Evolutionary conservation across 2,113 vertebrate genomes (phyloP).

Genomic region (Rallus limicola): DNA sequence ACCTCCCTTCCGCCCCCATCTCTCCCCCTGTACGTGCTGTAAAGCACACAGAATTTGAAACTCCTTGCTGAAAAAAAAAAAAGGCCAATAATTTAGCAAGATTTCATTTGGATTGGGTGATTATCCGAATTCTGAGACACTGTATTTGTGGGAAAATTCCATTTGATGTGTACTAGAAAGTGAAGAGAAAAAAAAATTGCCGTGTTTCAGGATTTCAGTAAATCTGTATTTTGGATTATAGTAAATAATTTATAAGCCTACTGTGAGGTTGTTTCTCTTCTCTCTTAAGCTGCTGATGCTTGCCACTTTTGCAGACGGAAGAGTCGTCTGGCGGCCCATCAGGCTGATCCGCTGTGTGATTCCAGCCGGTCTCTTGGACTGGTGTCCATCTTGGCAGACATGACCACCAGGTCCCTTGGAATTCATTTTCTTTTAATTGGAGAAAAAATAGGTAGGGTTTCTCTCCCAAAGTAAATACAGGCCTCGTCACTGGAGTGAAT

Average conservation of each 20-base stretch:
- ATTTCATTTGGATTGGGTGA: background rate
- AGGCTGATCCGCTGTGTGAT: background rate
- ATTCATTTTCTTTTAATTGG: background rate
- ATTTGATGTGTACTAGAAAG: background rate
- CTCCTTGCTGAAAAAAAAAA: background rate
- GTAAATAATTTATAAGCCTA: background rate
- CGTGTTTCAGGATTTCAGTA: background rate
- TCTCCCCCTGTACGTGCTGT: fast-evolving
- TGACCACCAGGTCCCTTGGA: background rate
- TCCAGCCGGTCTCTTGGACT: background rate
- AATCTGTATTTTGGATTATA: background rate
- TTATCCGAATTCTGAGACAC: background rate
- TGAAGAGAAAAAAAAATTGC: background rate
- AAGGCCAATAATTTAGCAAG: background rate
- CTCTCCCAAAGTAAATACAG: background rate
- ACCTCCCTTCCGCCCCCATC: background rate
- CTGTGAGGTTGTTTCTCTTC: background rate
- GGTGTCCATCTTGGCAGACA: background rate
- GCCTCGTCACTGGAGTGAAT: background rate
- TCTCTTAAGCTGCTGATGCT: background rate
- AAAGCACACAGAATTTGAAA: background rate
- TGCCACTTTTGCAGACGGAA: background rate
- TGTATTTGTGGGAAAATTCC: background rate
- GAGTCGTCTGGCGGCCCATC: background rate
- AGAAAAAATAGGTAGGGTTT: slow-evolving; percentile 4